Evolutionary conservation across 2,888 invertebrate genomes (phyloP), one percentile per base, ranked within the genome.

Genomic region (Dicranocentrus wangi): DNA sequence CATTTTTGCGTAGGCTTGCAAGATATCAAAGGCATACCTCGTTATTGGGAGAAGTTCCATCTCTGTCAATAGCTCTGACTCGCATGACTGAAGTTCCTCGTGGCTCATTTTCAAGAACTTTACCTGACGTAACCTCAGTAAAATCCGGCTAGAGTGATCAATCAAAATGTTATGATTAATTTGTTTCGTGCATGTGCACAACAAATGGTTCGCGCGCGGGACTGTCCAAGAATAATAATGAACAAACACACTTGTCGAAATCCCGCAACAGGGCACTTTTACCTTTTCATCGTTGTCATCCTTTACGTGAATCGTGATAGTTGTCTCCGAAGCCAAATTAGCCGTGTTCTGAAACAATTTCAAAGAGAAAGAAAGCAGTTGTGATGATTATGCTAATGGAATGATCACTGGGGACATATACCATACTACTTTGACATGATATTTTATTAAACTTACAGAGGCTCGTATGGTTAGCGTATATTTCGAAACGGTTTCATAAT

Each of bases 261-360:
- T 15, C 1, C n/a, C n/a, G n/a, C n/a, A n/a, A n/a, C n/a, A n/a
- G n/a, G n/a, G n/a, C n/a, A n/a, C n/a, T n/a, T 43, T 65, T 43
- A 83, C 83, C 80, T 94, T 94, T 87, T 96, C 96, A 88, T 97
- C 97, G 88, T 97, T 97, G 0, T 95, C 95, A 88, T 97, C 97
- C 87, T 92, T 91, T 0, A 97, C 92, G 88, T 93, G 92, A 39
- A 97, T 93, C 87, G 92, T 92, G 68, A 96, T 91, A 72, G 93
- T 92, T 15, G 93, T 93, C 89, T 95, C 94, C 1, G 94, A 93
- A 1, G 93, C 94, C 88, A 96, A 89, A 87, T 93, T 92, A 87
- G 93, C 93, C 87, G 93, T 94, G 88, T 95, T 96, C 90, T 94
- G 91, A 2, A 32, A n/a, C n/a, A n/a, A n/a, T n/a, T n/a, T n/a